Conservation (phyloP, 1,140 invertebrate species). For the Lysiphlebus fabarum region DNA sequence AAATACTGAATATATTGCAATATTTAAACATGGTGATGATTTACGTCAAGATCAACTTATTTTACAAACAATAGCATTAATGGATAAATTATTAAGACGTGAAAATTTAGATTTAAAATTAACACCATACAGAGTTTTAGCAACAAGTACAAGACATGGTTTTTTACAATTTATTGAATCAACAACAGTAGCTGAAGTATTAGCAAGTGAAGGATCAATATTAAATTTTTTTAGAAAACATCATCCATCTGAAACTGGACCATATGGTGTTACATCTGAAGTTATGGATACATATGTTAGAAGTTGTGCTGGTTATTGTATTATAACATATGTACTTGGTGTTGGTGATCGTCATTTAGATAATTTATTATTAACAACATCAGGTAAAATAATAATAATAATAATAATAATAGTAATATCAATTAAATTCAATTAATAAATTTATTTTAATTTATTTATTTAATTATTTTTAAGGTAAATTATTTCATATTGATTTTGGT, state of each 20-base stretch:
- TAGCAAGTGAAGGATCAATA: slow-evolving; percentile 82
- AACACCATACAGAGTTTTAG: slow-evolving; percentile 75
- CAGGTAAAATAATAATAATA: slow-evolving; percentile 49
- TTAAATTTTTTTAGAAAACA: slow-evolving; percentile 88
- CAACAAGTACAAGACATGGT: slow-evolving; percentile 89
- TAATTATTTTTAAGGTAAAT: slow-evolving; percentile 60
- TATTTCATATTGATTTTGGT: slow-evolving; percentile 99
- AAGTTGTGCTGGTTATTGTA: slow-evolving; percentile 97
- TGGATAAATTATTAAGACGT: slow-evolving; percentile 91
- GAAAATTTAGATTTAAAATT: slow-evolving; percentile 95
- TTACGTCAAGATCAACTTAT: slow-evolving; percentile 98
- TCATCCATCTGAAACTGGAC: slow-evolving; percentile 80
- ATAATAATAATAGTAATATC: neutral
- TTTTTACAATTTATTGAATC: slow-evolving; percentile 98
- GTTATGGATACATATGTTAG: slow-evolving; percentile 98
- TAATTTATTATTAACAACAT: slow-evolving; percentile 87
- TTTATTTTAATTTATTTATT: neutral
- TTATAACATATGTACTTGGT: slow-evolving; percentile 96
- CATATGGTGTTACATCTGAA: slow-evolving; percentile 87
- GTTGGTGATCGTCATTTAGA: slow-evolving; percentile 98
- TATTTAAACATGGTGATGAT: slow-evolving; percentile 99
- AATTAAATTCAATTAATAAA: neutral
- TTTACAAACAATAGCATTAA: slow-evolving; percentile 94
- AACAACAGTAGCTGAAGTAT: slow-evolving; percentile 84
- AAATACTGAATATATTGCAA: slow-evolving; percentile 88